Evolutionary conservation across 2,113 vertebrate species (phyloP), one percentile per base, ranked within the genome.

Genomic region (Aplodontia rufa): DNA sequence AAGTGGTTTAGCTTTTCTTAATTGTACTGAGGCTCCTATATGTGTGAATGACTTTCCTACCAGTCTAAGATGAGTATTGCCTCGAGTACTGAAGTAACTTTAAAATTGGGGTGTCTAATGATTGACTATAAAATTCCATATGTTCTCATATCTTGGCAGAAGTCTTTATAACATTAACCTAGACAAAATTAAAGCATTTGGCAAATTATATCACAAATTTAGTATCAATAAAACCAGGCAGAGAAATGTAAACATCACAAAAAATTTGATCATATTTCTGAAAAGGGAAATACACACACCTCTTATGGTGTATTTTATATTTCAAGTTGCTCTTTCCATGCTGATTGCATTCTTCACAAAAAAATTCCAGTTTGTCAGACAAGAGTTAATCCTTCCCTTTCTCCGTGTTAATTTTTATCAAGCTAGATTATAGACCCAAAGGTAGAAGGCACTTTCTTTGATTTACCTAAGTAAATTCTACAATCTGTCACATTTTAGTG

Each of bases 171-270:
- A 64, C 55, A 76, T 90, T 87, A 81, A 68, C 22, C 60, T 86
- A 81, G 42, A 90, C 20, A 95, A 91, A 85, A 91, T n/a, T 30
- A 58, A 95, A 87, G 71, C 45, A 94, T 92, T 83, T 82, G 55
- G n/a, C 24, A 93, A 92, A 86, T 88, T 24, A 45, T 32, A 83
- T 76, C 76, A 90, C 58, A 94, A 85, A 58, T 40, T 10, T 24
- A 91, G 22, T 28, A 58, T 12, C 32, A 17, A 47, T 5, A 69
- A 49, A 74, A 62, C 12, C 45, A 93, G 66, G 17, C 81, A 49
- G 24, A 80, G 26, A 94, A 80, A 51, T 51, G 30, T 35, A 78
- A 95, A 93, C 32, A 35, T 42, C 51, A 53, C 6, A 83, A 87
- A 35, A 35, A 75, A 60, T 82, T 79, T 88, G 8, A 62, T 85